Evolutionary conservation across 2,113 vertebrate genomes (phyloP), one percentile per base, ranked within the genome.

Genomic region (Merops nubicus): DNA sequence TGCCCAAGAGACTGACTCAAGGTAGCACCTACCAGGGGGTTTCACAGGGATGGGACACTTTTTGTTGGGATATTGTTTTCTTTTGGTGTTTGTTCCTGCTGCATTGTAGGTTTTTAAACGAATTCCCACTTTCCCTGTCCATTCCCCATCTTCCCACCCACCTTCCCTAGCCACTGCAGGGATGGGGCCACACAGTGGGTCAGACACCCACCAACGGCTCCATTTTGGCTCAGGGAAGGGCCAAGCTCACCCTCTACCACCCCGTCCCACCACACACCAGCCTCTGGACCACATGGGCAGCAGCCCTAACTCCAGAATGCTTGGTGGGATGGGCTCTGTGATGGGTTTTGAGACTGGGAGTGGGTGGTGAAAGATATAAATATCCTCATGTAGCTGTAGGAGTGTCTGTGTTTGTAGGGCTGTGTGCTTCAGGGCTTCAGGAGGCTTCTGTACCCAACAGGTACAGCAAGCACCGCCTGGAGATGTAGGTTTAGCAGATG

Each of bases 11-110:
- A n/a, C 38, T 45, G 74, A 31, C 85, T 60, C 70, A 12, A 59
- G 29, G 59, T 40, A 57, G 45, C 78, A 34, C 45, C 43, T 50
- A 5, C 15, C 1, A 2, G 15, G 36, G n/a, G 20, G 18, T 15
- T 9, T 50, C 6, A 11, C 40, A 63, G 38, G n/a, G n/a, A 79
- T 0, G 0, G 38, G 78, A 63, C 23, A 19, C 1, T 0, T 63
- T 88, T 80, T n/a, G 36, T 76, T 45, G 64, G 26, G n/a, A 40
- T 56, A 18, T 36, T n/a, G 23, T 88, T 64, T 76, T 25, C 23
- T 45, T 78, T 45, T n/a, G 6, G 34, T 89, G 82, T 88, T 87
- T 72, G 53, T 54, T 77, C 75, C 53, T 65, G 43, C 90, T 68
- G 48, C 40, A 53, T 60, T 56, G 69, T 89, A 56, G 51, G n/a